Evolutionary conservation across 2,797 vertebrate genomes (phyloP), one percentile per base, ranked within the genome.

Genomic region (Alca torda): DNA sequence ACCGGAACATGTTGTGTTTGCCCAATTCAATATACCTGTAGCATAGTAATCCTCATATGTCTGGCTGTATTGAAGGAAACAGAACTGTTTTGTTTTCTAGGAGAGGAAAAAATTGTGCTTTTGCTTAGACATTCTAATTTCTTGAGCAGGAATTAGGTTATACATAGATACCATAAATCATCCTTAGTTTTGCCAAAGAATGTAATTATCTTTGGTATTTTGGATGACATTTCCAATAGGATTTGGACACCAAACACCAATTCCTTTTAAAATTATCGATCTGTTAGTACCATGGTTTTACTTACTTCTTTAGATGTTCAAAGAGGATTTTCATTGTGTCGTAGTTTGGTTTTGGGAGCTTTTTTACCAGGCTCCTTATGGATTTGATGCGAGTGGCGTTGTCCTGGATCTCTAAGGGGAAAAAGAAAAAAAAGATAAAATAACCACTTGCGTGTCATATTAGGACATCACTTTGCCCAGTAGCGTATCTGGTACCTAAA

Each of bases 291-390:
- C 35, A 33, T 0, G 3, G 72, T 59, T 92, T 50, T 93, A 98
- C 98, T 98, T 98, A 99, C 99, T 98, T 99, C 87, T 98, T 98
- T 86, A 99, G 98, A 91, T 99, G 99, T 81, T 97, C 97, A 97
- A 99, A 99, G 77, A 99, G 98, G 64, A 98, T 83, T 97, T 98
- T 99, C 98, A 99, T 99, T 72, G 99, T 99, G 96, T 99, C 98
- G 25, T 98, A 98, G 98, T 99, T 99, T 77, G 99, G 98, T 92
- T 95, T 98, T n/a, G 99, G 99, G 43, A 99, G 98, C 79, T 99
- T 97, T 87, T 98, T 97, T 89, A 99, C 98, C 90, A 99, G 98
- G 89, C 86, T 98, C 93, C 98, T 99, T 91, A 99, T 90, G 19
- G 96, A 90, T 96, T 98, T 98, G 68, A 99, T 96, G 91, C 98